A percentile compares a stretch with the other conserved stretches of the same genome.
phyloP scores from a whole-genome alignment of 2,888 invertebrate species.

The Tholera decimalis region DNA sequence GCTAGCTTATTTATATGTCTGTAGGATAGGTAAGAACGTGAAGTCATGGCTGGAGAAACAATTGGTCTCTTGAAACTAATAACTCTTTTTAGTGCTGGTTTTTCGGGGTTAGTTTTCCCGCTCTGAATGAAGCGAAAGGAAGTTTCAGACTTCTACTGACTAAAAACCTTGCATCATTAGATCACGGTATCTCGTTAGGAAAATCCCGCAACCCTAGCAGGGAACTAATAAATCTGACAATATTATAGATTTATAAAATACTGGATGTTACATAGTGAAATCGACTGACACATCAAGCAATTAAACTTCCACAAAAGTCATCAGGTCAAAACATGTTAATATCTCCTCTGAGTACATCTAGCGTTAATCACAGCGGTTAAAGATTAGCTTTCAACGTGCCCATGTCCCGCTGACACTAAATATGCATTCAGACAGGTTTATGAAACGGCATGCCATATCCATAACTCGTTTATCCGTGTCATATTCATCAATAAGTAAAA shows the following conservation, averaged over 20 bases:
- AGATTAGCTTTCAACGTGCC: slow-evolving; percentile 58
- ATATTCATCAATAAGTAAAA: slow-evolving; percentile 77
- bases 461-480: slow-evolving; percentile 56
- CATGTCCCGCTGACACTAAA: slow-evolving; percentile 58
- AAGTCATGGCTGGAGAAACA: too few relatives aligned
- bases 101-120: too few relatives aligned
- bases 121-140: too few relatives aligned
- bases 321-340: slow-evolving; percentile 51
- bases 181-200: too few relatives aligned
- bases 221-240: not conserved
- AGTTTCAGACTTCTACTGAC: too few relatives aligned
- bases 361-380: slow-evolving; percentile 56
- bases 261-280: slow-evolving; percentile 11
- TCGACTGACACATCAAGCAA: slow-evolving; percentile 14
- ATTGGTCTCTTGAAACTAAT: too few relatives aligned
- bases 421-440: slow-evolving; percentile 53
- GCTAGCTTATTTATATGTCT: too few relatives aligned
- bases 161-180: too few relatives aligned
- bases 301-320: slow-evolving; percentile 39
- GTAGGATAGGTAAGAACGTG: too few relatives aligned
- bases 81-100: too few relatives aligned
- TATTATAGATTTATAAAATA: slow-evolving; percentile 3
- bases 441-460: slow-evolving; percentile 59
- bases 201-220: too few relatives aligned
- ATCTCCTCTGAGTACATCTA: slow-evolving; percentile 43